Evolutionary conservation across 2,113 vertebrate species (phyloP).

Genomic region (Salminus brasiliensis): DNA sequence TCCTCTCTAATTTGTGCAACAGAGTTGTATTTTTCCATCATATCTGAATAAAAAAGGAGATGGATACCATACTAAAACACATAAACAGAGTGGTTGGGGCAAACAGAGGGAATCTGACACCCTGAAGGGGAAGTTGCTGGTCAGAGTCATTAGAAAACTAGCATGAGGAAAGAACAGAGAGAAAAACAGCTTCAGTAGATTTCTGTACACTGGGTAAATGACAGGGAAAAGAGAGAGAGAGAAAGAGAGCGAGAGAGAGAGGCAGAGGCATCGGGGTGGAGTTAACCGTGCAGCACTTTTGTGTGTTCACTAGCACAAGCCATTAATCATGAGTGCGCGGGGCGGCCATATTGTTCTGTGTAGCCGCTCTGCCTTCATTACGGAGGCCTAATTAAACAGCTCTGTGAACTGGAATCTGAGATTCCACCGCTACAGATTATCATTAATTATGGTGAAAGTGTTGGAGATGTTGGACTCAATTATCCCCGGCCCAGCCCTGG

Average conservation of each 20-base stretch:
- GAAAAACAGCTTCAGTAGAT: conserved; percentile 82
- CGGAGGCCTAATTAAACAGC: conserved; percentile 99
- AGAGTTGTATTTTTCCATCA: too few species aligned
- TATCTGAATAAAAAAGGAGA: too few species aligned
- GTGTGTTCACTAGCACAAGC: conserved; percentile 99
- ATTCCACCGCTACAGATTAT: conserved; percentile 99
- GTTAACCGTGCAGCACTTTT: conserved; percentile 99
- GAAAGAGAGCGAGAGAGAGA: conserved; percentile 46
- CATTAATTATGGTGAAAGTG: conserved; percentile 99
- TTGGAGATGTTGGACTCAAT: conserved; percentile 99
- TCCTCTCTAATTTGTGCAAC: too few species aligned
- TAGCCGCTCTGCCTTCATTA: conserved; percentile 99
- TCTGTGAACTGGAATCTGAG: conserved; percentile 99
- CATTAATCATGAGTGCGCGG: conserved; percentile 97
- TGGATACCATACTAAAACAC: too few species aligned
- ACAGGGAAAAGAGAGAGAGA: conserved; percentile 83
- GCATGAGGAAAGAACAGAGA: conserved; percentile 63
- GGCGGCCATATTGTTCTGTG: conserved; percentile 94
- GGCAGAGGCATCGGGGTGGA: conserved; percentile 86
- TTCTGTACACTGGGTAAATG: conserved; percentile 90
- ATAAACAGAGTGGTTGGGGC: too few species aligned
- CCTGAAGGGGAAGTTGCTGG: too few species aligned
- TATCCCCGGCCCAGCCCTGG: conserved; percentile 99
- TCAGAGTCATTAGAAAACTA: not conserved
- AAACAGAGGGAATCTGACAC: conserved; percentile 15